Evolutionary conservation across 2,797 vertebrate species (phyloP).

Genomic region (Onychomys leucogaster): DNA sequence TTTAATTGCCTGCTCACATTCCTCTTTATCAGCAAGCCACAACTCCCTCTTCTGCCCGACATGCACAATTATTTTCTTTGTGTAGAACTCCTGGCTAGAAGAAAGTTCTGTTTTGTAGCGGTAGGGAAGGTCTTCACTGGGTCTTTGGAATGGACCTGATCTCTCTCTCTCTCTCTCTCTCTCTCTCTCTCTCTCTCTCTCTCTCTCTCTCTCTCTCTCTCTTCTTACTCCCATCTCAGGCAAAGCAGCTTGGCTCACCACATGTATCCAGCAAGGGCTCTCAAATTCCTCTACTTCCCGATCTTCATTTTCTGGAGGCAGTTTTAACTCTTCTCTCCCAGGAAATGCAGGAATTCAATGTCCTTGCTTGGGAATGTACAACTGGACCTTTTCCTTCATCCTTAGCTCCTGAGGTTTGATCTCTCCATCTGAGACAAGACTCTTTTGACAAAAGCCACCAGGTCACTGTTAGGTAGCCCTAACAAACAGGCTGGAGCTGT

Average conservation of each 20-base stretch:
- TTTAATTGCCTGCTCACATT: constrained; percentile 55
- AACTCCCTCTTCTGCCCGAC: constrained; percentile 86
- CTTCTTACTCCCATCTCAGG: not conserved
- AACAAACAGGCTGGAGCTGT: constrained; percentile 73
- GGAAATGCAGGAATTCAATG: not conserved
- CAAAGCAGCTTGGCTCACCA: not conserved
- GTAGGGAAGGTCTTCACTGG: constrained; percentile 19
- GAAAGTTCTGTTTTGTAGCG: constrained; percentile 50
- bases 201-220: too few species aligned
- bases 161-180: too few species aligned
- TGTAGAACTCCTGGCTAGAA: constrained; percentile 9
- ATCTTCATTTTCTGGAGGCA: constrained; percentile 4
- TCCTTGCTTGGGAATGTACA: not conserved
- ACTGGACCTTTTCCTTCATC: not conserved
- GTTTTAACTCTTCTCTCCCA: constrained; percentile 3
- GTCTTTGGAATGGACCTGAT: not conserved
- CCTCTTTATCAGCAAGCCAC: constrained; percentile 73
- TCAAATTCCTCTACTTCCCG: not conserved
- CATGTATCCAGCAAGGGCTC: not conserved
- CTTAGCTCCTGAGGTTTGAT: constrained; percentile 58
- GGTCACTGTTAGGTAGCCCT: constrained; percentile 77
- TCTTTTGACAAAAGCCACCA: constrained; percentile 76
- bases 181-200: too few species aligned
- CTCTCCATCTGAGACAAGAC: constrained; percentile 71
- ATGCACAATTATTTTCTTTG: constrained; percentile 75